These are phyloP conservation scores for Cylloceria caligata DNA, from an alignment of 2,888 invertebrate genomes.

Conservation along the genomic window DNA sequence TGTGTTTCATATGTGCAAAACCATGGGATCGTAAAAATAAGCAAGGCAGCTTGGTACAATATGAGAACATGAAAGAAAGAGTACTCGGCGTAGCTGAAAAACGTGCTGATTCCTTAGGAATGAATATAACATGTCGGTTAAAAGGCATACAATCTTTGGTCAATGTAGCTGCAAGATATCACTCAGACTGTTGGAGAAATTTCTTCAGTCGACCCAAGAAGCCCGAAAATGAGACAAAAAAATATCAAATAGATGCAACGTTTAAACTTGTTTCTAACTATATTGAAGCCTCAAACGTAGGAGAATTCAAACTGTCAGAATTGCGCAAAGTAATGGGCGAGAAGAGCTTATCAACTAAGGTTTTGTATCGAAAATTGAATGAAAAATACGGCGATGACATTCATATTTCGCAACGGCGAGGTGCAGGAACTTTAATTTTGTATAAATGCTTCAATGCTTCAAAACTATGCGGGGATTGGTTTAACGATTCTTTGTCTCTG, in stretches of 20 bases:
- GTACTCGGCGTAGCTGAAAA: constrained; percentile 13
- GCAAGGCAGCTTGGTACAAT: constrained; percentile 17
- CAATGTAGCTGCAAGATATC: constrained; percentile 28
- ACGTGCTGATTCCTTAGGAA: neutral
- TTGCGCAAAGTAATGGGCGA: constrained; percentile 8
- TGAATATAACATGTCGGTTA: constrained; percentile 4
- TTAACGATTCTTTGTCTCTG: constrained; percentile 1
- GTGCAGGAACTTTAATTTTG: constrained; percentile 13
- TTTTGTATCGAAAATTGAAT: too few species aligned
- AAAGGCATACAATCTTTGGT: constrained; percentile 30
- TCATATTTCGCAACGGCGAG: constrained; percentile 16
- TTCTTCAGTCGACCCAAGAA: neutral
- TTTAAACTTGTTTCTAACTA: constrained; percentile 10
- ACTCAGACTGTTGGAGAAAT: constrained; percentile 9
- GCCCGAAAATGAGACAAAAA: neutral
- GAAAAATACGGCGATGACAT: constrained; percentile 18
- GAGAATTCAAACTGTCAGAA: constrained; percentile 8
- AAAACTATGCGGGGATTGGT: constrained; percentile 38
- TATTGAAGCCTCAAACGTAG: neutral
- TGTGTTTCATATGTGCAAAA: constrained; percentile 20
- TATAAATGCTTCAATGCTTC: constrained; percentile 27
- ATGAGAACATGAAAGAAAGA: constrained; percentile 18
- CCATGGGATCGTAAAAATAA: constrained; percentile 19
- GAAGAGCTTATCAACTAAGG: neutral
- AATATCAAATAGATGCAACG: constrained; percentile 14